These are phyloP conservation scores for Tinamus major DNA, from an alignment of 2,797 vertebrate species.

Conservation along the genomic window DNA sequence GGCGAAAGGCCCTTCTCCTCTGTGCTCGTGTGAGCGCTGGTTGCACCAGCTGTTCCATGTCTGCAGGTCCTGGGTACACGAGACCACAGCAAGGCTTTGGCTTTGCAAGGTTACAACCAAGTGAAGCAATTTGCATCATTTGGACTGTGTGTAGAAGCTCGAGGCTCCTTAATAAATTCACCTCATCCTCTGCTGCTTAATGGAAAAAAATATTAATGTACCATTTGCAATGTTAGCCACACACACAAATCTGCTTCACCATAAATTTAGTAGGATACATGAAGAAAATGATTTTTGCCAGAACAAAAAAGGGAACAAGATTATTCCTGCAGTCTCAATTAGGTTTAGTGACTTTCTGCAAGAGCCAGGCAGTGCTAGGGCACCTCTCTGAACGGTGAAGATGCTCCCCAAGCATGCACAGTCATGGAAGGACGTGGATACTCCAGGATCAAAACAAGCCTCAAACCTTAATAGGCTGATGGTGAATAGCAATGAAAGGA, in stretches of 20 bases:
- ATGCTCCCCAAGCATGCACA: not conserved
- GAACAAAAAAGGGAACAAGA: constrained; percentile 15
- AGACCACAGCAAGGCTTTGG: not conserved
- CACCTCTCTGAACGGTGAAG: not conserved
- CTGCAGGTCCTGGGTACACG: not conserved
- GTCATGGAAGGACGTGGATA: not conserved
- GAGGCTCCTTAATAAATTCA: constrained; percentile 32
- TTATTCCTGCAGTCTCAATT: not conserved
- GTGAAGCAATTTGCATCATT: not conserved
- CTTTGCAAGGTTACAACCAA: not conserved
- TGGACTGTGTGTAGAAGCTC: not conserved
- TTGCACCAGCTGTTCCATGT: not conserved
- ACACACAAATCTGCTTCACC: not conserved
- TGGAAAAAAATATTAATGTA: constrained; percentile 14
- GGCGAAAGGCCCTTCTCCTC: not conserved
- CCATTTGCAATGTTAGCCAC: constrained; percentile 51
- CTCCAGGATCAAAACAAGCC: constrained; percentile 4
- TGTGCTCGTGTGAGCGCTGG: not conserved
- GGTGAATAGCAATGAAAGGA: not conserved
- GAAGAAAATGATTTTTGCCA: constrained; percentile 9
- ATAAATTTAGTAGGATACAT: not conserved
- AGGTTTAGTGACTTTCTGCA: not conserved
- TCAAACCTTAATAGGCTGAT: constrained; percentile 11
- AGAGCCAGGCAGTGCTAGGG: not conserved
- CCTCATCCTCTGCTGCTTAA: constrained; percentile 39